Conservation (phyloP, 2,113 vertebrate genomes). For the Oryzias javanicus region DNA sequence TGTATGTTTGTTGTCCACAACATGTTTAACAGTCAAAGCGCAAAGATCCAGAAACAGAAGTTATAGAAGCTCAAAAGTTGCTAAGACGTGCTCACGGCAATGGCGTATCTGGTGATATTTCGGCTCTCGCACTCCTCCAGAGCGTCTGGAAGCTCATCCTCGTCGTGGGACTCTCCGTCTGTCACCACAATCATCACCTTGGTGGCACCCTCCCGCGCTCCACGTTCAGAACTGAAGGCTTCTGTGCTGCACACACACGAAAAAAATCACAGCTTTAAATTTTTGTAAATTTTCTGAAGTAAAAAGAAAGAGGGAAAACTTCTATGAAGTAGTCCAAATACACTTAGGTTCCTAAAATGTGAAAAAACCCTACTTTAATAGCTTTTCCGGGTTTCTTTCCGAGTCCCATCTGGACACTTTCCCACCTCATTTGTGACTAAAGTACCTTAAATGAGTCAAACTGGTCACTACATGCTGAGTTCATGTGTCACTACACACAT, state of each 20-base stretch:
- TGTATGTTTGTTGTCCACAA: constrained; percentile 7
- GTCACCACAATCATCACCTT: constrained; percentile 95
- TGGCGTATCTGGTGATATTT: constrained; percentile 90
- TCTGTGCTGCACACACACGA: constrained; percentile 78
- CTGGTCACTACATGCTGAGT: constrained; percentile 17
- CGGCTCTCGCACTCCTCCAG: constrained; percentile 83
- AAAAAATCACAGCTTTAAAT: neutral
- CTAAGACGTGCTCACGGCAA: constrained; percentile 81
- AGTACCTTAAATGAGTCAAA: constrained; percentile 34
- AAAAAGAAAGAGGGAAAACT: neutral
- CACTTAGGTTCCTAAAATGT: constrained; percentile 20
- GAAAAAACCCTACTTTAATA: constrained; percentile 33
- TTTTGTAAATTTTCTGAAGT: neutral
- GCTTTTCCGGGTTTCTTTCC: constrained; percentile 24
- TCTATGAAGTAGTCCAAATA: constrained; percentile 3
- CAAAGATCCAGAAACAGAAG: neutral
- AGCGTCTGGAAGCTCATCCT: constrained; percentile 85
- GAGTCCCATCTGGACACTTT: constrained; percentile 13
- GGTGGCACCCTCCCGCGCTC: constrained; percentile 84
- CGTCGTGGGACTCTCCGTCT: constrained; percentile 94
- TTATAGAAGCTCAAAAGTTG: neutral
- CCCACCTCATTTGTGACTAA: constrained; percentile 37
- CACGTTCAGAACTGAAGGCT: constrained; percentile 84
- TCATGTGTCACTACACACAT: constrained; percentile 47
- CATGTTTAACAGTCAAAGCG: neutral